phyloP scores from a whole-genome alignment of 2,888 invertebrate genomes.

The Xanthorhoe designata region DNA sequence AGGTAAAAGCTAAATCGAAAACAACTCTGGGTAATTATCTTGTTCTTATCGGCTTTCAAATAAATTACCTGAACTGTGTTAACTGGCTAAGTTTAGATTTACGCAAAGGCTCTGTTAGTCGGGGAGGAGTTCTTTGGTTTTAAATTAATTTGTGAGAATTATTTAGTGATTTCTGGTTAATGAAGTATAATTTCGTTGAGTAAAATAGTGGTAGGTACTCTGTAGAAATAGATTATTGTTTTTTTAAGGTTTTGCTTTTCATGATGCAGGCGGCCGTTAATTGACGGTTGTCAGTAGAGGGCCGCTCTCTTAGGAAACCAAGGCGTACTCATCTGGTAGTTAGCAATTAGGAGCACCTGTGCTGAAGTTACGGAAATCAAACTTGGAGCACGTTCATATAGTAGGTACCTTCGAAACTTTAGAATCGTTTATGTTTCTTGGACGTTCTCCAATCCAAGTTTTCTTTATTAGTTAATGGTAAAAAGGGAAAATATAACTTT shows the following conservation, averaged over 20 bases:
- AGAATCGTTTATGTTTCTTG: neutral
- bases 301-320: neutral
- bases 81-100: conserved; percentile 25
- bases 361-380: conserved; percentile 20
- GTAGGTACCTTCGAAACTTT: neutral
- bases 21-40: conserved; percentile 21
- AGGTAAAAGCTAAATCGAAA: conserved; percentile 11
- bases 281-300: neutral
- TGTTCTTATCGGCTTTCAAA: conserved; percentile 23
- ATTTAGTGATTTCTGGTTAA: neutral
- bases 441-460: neutral
- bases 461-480: neutral
- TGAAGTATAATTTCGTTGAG: neutral
- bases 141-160: conserved; percentile 13
- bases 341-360: conserved; percentile 38
- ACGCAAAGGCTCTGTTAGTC: conserved; percentile 7
- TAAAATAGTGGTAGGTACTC: neutral
- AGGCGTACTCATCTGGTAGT: neutral
- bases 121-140: conserved; percentile 14
- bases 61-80: conserved; percentile 30
- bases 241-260: neutral
- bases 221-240: neutral
- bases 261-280: neutral
- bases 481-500: too few relatives aligned
- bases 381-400: conserved; percentile 12